These are phyloP conservation scores for Menura novaehollandiae DNA, from an alignment of 2,113 vertebrate species.

Conservation along the genomic window DNA sequence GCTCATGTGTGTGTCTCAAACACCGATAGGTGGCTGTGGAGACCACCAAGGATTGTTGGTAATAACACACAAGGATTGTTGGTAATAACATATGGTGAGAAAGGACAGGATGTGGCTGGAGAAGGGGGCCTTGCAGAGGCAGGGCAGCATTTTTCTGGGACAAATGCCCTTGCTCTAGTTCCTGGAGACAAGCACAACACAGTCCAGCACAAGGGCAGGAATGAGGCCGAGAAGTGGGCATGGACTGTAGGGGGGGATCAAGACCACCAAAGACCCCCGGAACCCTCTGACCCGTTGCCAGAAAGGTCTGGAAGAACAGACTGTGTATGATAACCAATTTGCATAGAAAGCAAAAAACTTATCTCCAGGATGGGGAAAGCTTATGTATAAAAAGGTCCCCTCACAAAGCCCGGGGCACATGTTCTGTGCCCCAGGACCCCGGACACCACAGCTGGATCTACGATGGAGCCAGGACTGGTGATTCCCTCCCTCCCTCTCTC, in stretches of 20 bases:
- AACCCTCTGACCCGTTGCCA: neutral
- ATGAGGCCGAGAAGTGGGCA: neutral
- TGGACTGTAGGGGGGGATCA: neutral
- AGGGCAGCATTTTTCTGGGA: neutral
- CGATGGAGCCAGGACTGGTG: neutral
- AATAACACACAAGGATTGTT: neutral
- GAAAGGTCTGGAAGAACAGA: neutral
- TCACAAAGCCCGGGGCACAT: neutral
- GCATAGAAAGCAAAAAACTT: neutral
- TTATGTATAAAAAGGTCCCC: neutral
- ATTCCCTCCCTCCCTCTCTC: neutral
- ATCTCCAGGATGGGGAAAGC: neutral
- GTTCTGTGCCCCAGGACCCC: neutral
- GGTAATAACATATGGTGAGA: neutral
- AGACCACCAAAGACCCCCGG: neutral
- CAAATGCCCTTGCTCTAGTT: neutral
- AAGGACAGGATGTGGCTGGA: neutral
- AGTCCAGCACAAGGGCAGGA: neutral
- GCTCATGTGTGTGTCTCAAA: neutral
- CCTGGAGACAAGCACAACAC: neutral
- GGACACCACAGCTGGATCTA: neutral
- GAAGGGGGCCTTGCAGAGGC: neutral
- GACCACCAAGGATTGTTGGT: neutral
- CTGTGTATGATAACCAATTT: no score
- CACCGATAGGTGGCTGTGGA: neutral